Evolutionary conservation across 2,113 vertebrate genomes (phyloP).

Genomic region (Thamnophis sirtalis): DNA sequence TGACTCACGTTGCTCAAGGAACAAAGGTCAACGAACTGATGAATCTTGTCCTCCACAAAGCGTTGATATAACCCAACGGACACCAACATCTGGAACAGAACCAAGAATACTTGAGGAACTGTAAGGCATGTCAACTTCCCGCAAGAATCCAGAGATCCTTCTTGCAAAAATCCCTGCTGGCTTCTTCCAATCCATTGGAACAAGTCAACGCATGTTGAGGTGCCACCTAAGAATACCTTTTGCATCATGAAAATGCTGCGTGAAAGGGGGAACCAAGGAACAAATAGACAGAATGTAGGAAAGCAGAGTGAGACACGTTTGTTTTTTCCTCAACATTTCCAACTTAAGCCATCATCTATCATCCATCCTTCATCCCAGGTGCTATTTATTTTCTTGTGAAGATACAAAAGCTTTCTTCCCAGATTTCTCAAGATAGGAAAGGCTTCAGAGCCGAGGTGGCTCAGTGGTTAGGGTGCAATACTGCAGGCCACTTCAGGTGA

Average conservation of each 20-base stretch:
- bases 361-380: not conserved
- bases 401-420: not conserved
- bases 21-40: conserved; percentile 14
- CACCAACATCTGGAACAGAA: not conserved
- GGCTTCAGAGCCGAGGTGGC: no score
- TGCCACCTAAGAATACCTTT: not conserved
- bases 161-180: not conserved
- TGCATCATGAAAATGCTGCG: not conserved
- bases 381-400: not conserved
- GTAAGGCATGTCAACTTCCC: not conserved
- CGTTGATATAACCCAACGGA: conserved; percentile 10
- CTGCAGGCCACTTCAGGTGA: no score
- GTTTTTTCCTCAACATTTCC: not conserved
- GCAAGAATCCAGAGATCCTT: not conserved
- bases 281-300: not conserved
- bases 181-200: not conserved
- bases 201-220: not conserved
- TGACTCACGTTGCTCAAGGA: conserved; percentile 53
- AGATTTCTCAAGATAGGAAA: not conserved
- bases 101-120: not conserved
- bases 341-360: not conserved
- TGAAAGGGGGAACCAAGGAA: not conserved
- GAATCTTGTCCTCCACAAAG: conserved; percentile 26
- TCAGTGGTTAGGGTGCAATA: no score
- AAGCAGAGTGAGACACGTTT: not conserved